Evolutionary conservation across 2,888 invertebrate species (phyloP), one percentile per base, ranked within the genome.

Genomic region (Coenonympha arcania): DNA sequence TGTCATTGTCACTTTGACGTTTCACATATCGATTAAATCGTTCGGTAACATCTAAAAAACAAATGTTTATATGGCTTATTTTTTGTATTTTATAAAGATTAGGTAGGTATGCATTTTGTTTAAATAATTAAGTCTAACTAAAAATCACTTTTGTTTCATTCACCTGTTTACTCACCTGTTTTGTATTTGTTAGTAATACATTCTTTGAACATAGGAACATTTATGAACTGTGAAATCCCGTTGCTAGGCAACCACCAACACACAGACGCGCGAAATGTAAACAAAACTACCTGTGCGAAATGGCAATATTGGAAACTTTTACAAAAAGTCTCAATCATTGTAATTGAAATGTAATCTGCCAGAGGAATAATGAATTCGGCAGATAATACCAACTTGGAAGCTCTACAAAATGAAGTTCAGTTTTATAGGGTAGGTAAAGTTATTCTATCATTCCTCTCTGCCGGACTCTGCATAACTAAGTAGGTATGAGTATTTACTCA

Each of bases 381-480:
- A 45, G 56, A 58, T 30, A 56, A 46, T 20, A 43, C 47, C 11
- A 56, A 50, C 22, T 28, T 55, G 26, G 52, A 56, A 39, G 75
- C 79, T 40, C 69, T 88, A 54, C 82, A 87, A 61, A 75, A 71
- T 33, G 87, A 88, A 77, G 69, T 88, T 20, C 75, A 85, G 39
- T 87, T 82, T 73, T 88, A 88, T 57, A 83, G 87, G 72, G 88
- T 88, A 71, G 64, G 60, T 49, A 16, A 33, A 8, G 6, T 1
- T 13, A 15, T 8, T 31, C n/a, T n/a, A n/a, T n/a, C n/a, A n/a
- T n/a, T n/a, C n/a, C n/a, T n/a, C n/a, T n/a, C n/a, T n/a, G n/a
- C n/a, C n/a, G n/a, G n/a, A n/a, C n/a, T n/a, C n/a, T n/a, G n/a
- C n/a, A n/a, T n/a, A n/a, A n/a, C n/a, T n/a, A n/a, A n/a, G n/a